A percentile compares a stretch with the other conserved stretches of the same genome.
Evolutionary conservation across 2,113 vertebrate genomes (phyloP).

Genomic region (Numenius arquata): DNA sequence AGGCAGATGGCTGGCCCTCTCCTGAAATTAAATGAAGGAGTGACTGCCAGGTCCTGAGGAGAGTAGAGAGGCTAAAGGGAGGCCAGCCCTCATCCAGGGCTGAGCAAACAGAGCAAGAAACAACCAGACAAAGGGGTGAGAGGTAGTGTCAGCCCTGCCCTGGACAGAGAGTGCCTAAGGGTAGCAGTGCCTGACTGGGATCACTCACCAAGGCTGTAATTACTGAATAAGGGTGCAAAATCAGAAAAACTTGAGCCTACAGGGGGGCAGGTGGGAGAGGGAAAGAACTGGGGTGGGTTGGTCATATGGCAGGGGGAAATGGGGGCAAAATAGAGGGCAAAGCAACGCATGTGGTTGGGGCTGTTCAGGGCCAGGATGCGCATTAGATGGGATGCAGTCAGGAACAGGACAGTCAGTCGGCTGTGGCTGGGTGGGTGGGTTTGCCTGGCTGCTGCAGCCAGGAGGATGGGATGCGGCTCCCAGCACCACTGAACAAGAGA

Average conservation of each 20-base stretch:
- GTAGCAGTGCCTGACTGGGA: not conserved
- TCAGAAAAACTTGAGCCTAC: not conserved
- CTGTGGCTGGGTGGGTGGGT: not conserved
- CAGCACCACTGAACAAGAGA: not conserved
- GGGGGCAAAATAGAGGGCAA: not conserved
- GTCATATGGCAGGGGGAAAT: not conserved
- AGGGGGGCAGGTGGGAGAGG: not conserved
- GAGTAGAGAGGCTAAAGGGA: not conserved
- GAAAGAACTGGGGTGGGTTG: not conserved
- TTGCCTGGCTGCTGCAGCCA: not conserved
- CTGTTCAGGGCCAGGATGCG: accelerated
- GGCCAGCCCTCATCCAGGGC: not conserved
- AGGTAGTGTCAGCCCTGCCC: not conserved
- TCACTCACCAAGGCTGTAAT: not conserved
- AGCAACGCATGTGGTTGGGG: not conserved
- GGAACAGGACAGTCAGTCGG: not conserved
- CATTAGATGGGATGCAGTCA: not conserved
- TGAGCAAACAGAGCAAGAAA: not conserved
- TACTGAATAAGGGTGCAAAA: not conserved
- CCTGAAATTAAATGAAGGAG: not conserved
- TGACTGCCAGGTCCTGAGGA: not conserved
- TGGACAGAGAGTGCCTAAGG: not conserved
- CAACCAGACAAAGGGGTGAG: not conserved
- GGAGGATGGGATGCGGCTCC: not conserved
- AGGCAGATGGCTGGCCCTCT: not conserved